Percentiles rank a stretch among this genome's conserved stretches.
Evolutionary conservation across 2,113 vertebrate species (phyloP).

Genomic region (Panthera uncia): DNA sequence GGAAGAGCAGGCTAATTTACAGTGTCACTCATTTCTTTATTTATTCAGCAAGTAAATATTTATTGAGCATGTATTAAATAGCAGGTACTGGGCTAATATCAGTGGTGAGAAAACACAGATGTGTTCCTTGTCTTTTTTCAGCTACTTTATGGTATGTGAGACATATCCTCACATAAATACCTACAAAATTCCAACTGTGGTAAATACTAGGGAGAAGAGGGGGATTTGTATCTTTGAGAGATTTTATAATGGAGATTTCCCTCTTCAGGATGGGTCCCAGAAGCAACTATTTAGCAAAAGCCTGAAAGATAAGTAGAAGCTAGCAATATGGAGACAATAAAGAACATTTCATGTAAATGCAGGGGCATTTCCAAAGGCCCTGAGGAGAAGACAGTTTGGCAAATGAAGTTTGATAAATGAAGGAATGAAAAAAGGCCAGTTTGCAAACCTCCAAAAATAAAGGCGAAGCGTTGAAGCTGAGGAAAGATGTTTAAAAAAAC

Average conservation of each 20-base stretch:
- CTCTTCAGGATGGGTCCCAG: neutral
- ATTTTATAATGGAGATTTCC: neutral
- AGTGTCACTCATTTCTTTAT: neutral
- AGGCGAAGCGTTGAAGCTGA: neutral
- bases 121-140: neutral
- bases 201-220: neutral
- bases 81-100: neutral
- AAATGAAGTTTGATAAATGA: neutral
- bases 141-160: neutral
- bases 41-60: neutral
- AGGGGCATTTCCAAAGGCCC: neutral
- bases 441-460: neutral
- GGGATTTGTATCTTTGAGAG: neutral
- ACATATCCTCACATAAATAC: neutral
- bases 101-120: neutral
- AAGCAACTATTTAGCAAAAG: neutral
- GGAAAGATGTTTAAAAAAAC: neutral
- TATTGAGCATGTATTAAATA: neutral
- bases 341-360: neutral
- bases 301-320: neutral
- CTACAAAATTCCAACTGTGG: neutral
- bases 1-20: neutral
- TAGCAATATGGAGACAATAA: neutral
- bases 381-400: neutral
- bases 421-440: neutral